Base-by-base conservation (phyloP, 2,888 invertebrate species). In the Nebria salina region DNA sequence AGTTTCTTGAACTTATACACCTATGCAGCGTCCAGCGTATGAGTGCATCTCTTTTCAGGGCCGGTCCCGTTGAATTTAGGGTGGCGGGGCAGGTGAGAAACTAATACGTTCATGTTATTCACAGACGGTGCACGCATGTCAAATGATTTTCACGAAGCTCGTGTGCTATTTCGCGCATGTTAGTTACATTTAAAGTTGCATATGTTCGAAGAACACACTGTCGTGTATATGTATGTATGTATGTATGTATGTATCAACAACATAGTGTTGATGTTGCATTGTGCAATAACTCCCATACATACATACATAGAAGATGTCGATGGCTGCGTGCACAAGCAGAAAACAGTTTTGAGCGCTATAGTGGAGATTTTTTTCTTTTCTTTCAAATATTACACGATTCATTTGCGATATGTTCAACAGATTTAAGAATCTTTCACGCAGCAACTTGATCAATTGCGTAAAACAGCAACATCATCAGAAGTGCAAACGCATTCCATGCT, bases 111-210 rank as follows among this genome's bases (percentile, higher is more conserved):
- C 8, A 11, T 70, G 25, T 70, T 26, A 26, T 70, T 70, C 70
- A 70, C 70, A 34, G 1, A 20, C 20, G n/a, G 70, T 20, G 25
- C 70, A 70, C 25, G 70, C 70, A 70, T 20, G 70, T 70, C 70
- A 34, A 25, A 34, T 34, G 70, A 70, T 70, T 70, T 70, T 70
- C 70, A 20, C 70, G 34, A 34, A 26, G 5, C 13, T 70, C 11
- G 26, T 11, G 34, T 34, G 70, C 26, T 70, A 70, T 70, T 70
- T 70, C 70, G 70, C 70, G 70, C 20, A 34, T 25, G 34, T 70
- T 70, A 70, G 11, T 5, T 13, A 2, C 26, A 26, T 70, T 25
- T 26, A 26, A 70, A 70, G 26, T 70, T 20, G 20, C 70, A 70
- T 70, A 70, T 70, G 70, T 70, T 70, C 70, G 26, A 25, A 11